A percentile compares a stretch with the other conserved stretches of the same genome.
Conservation (phyloP, 2,797 vertebrate genomes). For the Sebastes trivittatus region DNA sequence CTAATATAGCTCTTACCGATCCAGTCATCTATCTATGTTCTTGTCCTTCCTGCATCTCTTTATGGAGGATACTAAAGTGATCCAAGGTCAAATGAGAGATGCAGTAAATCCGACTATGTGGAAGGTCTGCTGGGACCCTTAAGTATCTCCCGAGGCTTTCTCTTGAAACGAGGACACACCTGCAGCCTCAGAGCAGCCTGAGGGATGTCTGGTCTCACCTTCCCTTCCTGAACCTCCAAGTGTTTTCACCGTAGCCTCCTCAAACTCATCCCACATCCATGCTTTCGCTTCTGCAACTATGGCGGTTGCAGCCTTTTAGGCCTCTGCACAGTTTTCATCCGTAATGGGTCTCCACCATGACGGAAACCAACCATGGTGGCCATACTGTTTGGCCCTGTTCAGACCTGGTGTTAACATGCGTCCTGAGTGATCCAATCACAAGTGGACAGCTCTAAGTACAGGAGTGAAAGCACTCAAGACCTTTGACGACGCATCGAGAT, state of each 20-base stretch:
- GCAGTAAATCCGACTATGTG: slow-evolving; percentile 5
- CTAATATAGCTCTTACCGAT: background rate
- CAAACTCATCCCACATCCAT: background rate
- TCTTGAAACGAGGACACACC: slow-evolving; percentile 50
- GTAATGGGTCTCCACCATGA: background rate
- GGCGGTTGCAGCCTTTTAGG: background rate
- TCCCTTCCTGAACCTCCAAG: background rate
- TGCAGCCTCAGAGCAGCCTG: slow-evolving; percentile 32
- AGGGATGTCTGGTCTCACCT: slow-evolving; percentile 12
- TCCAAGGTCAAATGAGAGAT: background rate
- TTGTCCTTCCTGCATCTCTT: slow-evolving; percentile 1
- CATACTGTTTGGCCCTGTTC: background rate
- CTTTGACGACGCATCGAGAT: too few relatives aligned
- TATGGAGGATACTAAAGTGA: background rate
- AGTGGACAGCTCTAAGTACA: too few relatives aligned
- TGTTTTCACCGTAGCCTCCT: slow-evolving; percentile 1
- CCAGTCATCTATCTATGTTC: background rate
- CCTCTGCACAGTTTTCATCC: background rate
- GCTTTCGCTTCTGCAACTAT: background rate
- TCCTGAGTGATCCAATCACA: too few relatives aligned
- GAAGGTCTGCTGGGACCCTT: slow-evolving; percentile 11
- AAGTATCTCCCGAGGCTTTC: slow-evolving; percentile 15
- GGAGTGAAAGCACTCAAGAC: too few relatives aligned
- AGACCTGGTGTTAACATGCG: too few relatives aligned
- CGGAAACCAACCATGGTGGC: background rate